Base-by-base conservation (phyloP, 2,888 invertebrate species). In the Yponomeuta plumbellus region DNA sequence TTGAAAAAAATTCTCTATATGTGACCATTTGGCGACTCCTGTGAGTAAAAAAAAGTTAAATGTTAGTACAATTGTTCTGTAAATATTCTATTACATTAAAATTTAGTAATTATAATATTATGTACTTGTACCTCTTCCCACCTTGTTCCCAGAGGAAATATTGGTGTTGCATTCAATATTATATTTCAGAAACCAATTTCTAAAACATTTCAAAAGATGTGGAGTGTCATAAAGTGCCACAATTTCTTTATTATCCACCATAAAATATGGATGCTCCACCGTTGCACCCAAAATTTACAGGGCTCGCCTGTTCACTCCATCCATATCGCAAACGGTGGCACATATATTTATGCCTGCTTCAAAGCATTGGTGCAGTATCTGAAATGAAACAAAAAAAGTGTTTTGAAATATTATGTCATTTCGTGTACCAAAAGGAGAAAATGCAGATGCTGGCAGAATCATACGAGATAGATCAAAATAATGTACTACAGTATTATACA, bases 181-280 rank as follows among this genome's bases (percentile, higher is more conserved):
- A 67, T 68, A 34, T 34, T 66, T 65, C 62, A 68, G 20, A 26
- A 68, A 63, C 2, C 58, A 21, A 59, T 68, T 68, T 34, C 68
- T 39, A 40, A 63, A 65, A 34, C 68, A 66, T 62, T 68, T 68
- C 26, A 68, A n/a, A 11, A 66, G 44, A 61, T 65, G 66, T 40
- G 68, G 66, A 6, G 68, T 11, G 34, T 67, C 65, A 40, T 58
- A 63, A 3, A 67, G 21, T 20, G 67, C 17, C 11, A 67, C 59
- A 26, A 67, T 34, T 58, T 67, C 67, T 6, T n/a, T 65, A n/a
- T 21, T 22, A 40, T 23, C 61, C 26, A 58, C 13, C 40, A 17
- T 21, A 21, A 67, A n/a, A n/a, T n/a, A 11, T 20, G 65, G 67
- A 22, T 58, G 44, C 61, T n/a, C n/a, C 20, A 2, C 13, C 1